Percentiles rank a stretch among this genome's conserved stretches.
Evolutionary conservation across 1,140 invertebrate genomes (phyloP).

Genomic region (Heliconius hewitsoni): DNA sequence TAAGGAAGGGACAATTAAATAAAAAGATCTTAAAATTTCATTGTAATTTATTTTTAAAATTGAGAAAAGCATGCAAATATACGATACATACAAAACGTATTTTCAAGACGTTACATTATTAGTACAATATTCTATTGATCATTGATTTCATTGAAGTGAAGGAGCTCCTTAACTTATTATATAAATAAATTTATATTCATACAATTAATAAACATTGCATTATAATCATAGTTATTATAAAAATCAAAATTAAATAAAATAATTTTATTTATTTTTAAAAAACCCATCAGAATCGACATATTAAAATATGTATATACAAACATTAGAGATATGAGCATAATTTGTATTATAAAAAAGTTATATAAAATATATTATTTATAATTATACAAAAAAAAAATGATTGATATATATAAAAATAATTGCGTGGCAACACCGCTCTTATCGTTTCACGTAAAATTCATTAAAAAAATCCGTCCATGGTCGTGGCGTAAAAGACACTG

Average conservation of each 20-base stretch:
- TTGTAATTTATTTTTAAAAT: not conserved
- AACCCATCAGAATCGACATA: not conserved
- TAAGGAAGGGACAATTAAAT: not conserved
- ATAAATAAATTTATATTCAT: not conserved
- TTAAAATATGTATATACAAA: not conserved
- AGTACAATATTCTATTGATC: conserved; percentile 10
- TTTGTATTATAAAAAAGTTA: not conserved
- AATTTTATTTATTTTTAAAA: not conserved
- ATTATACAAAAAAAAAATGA: no score
- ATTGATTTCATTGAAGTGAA: conserved; percentile 3
- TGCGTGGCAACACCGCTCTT: conserved; percentile 36
- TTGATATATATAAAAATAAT: not conserved
- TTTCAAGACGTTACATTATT: conserved; percentile 1
- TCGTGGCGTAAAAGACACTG: not conserved
- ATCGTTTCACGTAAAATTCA: conserved; percentile 2
- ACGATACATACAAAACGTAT: conserved; percentile 5
- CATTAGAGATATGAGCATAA: no score
- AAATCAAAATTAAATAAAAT: not conserved
- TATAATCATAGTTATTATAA: not conserved
- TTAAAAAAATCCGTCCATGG: not conserved
- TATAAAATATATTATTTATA: no score
- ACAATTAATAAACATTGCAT: not conserved
- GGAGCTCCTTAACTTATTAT: conserved; percentile 18
- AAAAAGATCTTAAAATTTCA: not conserved
- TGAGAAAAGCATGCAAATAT: conserved; percentile 14